A percentile compares a stretch with the other conserved stretches of the same genome.
Evolutionary conservation across 1,140 invertebrate genomes (phyloP).

Genomic region (Polypedilum pembai): DNA sequence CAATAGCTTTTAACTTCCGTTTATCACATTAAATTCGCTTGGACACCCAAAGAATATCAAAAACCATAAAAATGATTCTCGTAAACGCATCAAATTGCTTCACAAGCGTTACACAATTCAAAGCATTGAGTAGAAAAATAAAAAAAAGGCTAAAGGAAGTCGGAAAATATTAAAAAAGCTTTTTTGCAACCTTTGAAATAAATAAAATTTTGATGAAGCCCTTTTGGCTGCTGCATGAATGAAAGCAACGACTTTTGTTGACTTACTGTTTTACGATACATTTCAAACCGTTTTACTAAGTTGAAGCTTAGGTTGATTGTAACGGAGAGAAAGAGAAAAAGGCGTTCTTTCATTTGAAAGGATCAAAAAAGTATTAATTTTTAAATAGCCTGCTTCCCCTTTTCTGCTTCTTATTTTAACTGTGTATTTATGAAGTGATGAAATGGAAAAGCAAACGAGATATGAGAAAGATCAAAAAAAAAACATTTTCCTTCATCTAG

Average conservation of each 20-base stretch:
- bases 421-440: not conserved
- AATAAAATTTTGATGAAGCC: constrained; percentile 9
- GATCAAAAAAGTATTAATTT: constrained; percentile 2
- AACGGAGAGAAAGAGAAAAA: not conserved
- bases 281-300: not conserved
- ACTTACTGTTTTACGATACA: not conserved
- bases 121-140: not conserved
- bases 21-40: not conserved
- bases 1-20: not conserved
- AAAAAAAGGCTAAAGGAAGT: not conserved
- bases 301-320: not conserved
- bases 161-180: not conserved
- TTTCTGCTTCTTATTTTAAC: no score
- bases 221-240: not conserved
- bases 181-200: constrained; percentile 1
- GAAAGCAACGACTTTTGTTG: not conserved
- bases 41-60: not conserved
- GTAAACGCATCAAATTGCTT: not conserved
- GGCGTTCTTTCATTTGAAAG: not conserved
- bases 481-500: no score
- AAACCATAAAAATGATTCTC: constrained; percentile 4
- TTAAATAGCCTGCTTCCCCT: constrained; percentile 5
- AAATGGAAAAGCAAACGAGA: not conserved
- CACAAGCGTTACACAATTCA: not conserved
- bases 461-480: not conserved